Percentiles rank a stretch among this genome's conserved stretches.
These are phyloP conservation scores for Neomonachus schauinslandi DNA, from an alignment of 2,113 vertebrate species.

Conservation along the genomic window DNA sequence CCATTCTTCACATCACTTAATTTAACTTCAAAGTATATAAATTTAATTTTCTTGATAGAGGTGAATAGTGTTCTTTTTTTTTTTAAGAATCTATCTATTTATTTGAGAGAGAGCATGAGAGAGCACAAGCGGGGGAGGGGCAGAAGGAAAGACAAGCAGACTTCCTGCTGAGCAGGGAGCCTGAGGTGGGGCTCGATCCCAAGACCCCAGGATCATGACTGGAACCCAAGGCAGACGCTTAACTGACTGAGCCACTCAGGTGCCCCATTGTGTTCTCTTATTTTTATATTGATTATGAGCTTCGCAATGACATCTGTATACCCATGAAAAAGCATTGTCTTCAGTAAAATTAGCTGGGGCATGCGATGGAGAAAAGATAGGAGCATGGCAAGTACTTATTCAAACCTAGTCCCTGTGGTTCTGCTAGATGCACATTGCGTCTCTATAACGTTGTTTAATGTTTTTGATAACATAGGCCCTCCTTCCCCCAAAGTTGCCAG, in stretches of 20 bases:
- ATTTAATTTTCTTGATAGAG: conserved; percentile 42
- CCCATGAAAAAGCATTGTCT: not conserved
- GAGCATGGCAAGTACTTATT: not conserved
- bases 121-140: not conserved
- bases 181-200: not conserved
- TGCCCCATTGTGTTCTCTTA: not conserved
- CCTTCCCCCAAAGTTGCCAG: not conserved
- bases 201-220: not conserved
- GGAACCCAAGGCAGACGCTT: not conserved
- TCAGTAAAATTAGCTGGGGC: not conserved
- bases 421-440: not conserved
- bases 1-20: not conserved
- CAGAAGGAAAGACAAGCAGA: not conserved
- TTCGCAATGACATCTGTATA: not conserved
- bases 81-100: not conserved
- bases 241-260: not conserved
- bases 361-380: not conserved
- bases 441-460: not conserved
- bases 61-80: not conserved
- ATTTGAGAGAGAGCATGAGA: not conserved
- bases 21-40: conserved; percentile 17
- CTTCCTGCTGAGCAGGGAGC: not conserved
- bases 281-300: conserved; percentile 31
- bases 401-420: not conserved
- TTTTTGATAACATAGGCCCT: not conserved